Evolutionary conservation across 2,113 vertebrate species (phyloP), one percentile per base, ranked within the genome.

Genomic region (Chlorodrepanis virens): DNA sequence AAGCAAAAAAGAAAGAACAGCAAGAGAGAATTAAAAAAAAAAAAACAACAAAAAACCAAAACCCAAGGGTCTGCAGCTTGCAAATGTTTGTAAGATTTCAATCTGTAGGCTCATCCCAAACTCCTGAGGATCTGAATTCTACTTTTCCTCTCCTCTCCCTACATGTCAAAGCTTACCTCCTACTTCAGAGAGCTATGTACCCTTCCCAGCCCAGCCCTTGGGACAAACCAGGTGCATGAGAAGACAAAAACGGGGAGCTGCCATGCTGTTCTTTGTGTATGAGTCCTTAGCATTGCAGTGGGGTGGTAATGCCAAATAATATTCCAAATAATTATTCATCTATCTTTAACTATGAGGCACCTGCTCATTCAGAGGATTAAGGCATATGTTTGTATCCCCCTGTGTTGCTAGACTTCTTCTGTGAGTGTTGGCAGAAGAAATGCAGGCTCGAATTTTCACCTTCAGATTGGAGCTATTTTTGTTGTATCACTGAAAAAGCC

Each of bases 391-490:
- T 83, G 52, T 84, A 69, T 70, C 52, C 29, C 75, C 29, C n/a
- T 53, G 40, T 0, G 0, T 52, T 90, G 65, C 54, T 60, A 85
- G 90, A 84, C 37, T 85, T 44, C 61, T 84, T 90, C 87, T 61
- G 24, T 37, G 35, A 75, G 29, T 2, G 6, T 27, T 93, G 88
- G 70, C 79, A 86, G 20, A 69, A 65, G 70, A 92, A 96, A 90
- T 7, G 37, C 1, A 3, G 21, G 67, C 75, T 83, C 17, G 63
- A 76, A 90, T 83, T 96, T 90, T 76, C 88, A 93, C 82, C 95
- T 95, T 91, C 79, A 76, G 13, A 82, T 57, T 35, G 70, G 40
- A 92, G 79, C n/a, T 89, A 74, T 77, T 93, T 94, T 68, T 80
- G 54, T 21, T 54, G 19, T 44, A 44, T 33, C 47, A 6, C 33